These are phyloP conservation scores for Trichonephila inaurata DNA, from an alignment of 1,140 invertebrate genomes.

Conservation along the genomic window DNA sequence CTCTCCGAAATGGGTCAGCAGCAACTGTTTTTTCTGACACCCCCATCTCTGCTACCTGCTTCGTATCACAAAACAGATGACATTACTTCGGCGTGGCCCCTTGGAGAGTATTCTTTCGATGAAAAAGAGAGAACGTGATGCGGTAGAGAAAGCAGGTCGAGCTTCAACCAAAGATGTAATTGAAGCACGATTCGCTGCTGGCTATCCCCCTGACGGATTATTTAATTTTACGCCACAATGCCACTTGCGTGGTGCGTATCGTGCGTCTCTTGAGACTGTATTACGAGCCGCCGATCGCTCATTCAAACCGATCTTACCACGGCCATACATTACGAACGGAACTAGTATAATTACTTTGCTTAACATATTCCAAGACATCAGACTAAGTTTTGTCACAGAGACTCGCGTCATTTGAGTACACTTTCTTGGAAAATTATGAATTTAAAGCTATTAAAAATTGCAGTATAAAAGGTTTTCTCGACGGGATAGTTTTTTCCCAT, in stretches of 20 bases:
- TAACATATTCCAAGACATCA: conserved; percentile 16
- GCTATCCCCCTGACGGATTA: conserved; percentile 72
- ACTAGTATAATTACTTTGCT: conserved; percentile 29
- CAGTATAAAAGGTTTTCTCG: background rate
- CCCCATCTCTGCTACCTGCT: conserved; percentile 4
- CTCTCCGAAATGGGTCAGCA: background rate
- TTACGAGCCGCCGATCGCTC: conserved; percentile 22
- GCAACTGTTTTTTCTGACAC: background rate
- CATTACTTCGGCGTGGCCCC: conserved; percentile 32
- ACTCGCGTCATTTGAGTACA: background rate
- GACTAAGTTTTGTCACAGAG: background rate
- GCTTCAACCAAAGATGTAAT: conserved; percentile 66
- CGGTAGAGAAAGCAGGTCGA: conserved; percentile 57
- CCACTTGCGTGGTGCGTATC: conserved; percentile 55
- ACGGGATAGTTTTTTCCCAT: background rate
- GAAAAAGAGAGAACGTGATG: conserved; percentile 63
- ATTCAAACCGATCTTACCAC: conserved; percentile 23
- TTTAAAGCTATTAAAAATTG: conserved; percentile 7
- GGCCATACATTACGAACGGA: conserved; percentile 21
- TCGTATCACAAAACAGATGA: conserved; percentile 55
- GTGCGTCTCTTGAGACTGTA: conserved; percentile 12
- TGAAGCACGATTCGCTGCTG: conserved; percentile 61
- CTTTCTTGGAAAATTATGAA: background rate
- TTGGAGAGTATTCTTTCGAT: conserved; percentile 48
- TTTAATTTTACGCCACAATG: conserved; percentile 76